Percentiles rank a stretch among this genome's conserved stretches.
Evolutionary conservation across 2,888 invertebrate genomes (phyloP).

Genomic region (Hedychridium roseum): DNA sequence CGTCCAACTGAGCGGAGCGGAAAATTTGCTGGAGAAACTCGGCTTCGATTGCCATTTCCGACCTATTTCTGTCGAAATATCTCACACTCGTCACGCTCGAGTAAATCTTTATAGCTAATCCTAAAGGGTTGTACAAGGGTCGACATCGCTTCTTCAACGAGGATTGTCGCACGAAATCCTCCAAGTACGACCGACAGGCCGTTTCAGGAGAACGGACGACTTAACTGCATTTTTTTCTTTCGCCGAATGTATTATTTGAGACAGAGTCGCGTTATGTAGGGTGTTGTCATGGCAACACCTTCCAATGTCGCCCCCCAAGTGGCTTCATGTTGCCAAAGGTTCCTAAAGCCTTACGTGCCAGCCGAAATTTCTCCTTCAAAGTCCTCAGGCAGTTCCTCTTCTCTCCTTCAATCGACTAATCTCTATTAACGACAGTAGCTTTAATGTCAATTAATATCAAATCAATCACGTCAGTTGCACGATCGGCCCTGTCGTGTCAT

Average conservation of each 20-base stretch:
- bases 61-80: too few relatives aligned
- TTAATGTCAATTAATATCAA: too few relatives aligned
- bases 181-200: not conserved
- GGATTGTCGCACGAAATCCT: not conserved
- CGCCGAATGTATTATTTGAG: conserved; percentile 25
- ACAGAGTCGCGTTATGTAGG: conserved; percentile 20
- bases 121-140: too few relatives aligned
- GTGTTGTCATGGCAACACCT: conserved; percentile 33
- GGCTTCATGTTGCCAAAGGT: conserved; percentile 32
- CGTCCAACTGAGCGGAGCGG: not conserved
- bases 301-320: conserved; percentile 25
- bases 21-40: not conserved
- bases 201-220: not conserved
- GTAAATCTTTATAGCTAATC: too few relatives aligned
- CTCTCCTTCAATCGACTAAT: too few relatives aligned
- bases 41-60: not conserved
- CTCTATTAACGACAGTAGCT: too few relatives aligned
- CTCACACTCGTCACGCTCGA: too few relatives aligned
- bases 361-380: not conserved
- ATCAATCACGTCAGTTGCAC: too few relatives aligned
- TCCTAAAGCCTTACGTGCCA: conserved; percentile 20
- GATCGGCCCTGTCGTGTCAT: too few relatives aligned
- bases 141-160: too few relatives aligned
- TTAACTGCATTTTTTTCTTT: conserved; percentile 21
- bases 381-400: too few relatives aligned